A percentile compares a stretch with the other conserved stretches of the same genome.
These are phyloP conservation scores for Corythaixoides concolor DNA, from an alignment of 2,113 vertebrate genomes.

Conservation along the genomic window DNA sequence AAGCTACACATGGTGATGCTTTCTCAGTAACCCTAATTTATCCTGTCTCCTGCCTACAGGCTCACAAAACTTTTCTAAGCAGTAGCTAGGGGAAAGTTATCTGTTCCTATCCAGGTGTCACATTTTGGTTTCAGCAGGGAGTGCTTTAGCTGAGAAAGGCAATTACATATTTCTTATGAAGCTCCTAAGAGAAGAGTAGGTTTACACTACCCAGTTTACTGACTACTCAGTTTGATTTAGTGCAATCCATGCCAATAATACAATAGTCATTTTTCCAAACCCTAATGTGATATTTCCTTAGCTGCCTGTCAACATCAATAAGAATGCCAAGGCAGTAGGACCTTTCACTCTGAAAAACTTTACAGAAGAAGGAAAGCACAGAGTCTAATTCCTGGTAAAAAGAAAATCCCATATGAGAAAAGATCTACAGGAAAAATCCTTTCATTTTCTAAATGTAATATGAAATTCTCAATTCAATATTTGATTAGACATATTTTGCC, in stretches of 20 bases:
- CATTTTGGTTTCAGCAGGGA: background rate
- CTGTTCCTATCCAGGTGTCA: background rate
- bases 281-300: background rate
- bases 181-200: background rate
- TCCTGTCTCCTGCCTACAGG: background rate
- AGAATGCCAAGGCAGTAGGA: background rate
- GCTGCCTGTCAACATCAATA: background rate
- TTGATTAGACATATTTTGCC: constrained; percentile 8
- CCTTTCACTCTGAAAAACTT: background rate
- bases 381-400: background rate
- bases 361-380: background rate
- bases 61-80: background rate
- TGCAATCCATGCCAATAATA: background rate
- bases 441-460: background rate
- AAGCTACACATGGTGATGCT: background rate
- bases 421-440: background rate
- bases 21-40: background rate
- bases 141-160: background rate
- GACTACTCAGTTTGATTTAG: background rate
- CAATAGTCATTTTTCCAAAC: background rate
- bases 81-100: background rate
- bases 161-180: background rate
- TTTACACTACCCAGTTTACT: background rate
- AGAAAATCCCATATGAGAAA: background rate
- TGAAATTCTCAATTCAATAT: background rate